A percentile compares a stretch with the other conserved stretches of the same genome.
phyloP scores from a whole-genome alignment of 2,113 vertebrate genomes.

The Rhea pennata region DNA sequence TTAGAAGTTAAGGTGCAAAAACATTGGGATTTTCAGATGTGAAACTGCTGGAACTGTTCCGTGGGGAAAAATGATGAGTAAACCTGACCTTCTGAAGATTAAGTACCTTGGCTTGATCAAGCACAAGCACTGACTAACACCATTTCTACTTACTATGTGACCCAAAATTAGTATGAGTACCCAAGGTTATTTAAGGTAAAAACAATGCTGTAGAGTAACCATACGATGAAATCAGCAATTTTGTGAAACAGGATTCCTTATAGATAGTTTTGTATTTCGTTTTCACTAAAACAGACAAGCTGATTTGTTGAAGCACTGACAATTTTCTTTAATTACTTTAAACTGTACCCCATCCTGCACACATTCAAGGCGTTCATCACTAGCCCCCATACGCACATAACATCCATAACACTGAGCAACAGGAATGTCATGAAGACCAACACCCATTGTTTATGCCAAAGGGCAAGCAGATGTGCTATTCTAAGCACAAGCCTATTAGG shows the following conservation, averaged over 20 bases:
- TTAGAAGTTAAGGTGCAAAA: neutral
- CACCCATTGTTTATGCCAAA: neutral
- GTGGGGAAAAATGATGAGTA: neutral
- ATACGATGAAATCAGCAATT: neutral
- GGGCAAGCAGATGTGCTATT: neutral
- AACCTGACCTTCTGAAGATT: neutral
- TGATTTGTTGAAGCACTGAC: neutral
- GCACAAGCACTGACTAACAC: neutral
- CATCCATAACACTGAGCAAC: neutral
- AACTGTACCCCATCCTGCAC: neutral
- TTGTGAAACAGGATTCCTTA: neutral
- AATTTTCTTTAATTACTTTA: neutral
- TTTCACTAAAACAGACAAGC: neutral
- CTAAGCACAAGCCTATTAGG: neutral
- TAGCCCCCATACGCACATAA: rapidly evolving
- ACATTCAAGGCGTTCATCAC: neutral
- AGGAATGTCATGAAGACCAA: neutral
- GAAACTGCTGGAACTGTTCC: neutral
- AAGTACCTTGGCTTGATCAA: neutral
- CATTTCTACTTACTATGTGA: neutral
- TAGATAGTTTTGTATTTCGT: neutral
- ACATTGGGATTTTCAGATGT: neutral
- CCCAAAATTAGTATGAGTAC: neutral
- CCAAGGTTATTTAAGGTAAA: neutral
- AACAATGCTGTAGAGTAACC: neutral